phyloP scores from a whole-genome alignment of 2,113 vertebrate genomes.

The Asarcornis scutulata region DNA sequence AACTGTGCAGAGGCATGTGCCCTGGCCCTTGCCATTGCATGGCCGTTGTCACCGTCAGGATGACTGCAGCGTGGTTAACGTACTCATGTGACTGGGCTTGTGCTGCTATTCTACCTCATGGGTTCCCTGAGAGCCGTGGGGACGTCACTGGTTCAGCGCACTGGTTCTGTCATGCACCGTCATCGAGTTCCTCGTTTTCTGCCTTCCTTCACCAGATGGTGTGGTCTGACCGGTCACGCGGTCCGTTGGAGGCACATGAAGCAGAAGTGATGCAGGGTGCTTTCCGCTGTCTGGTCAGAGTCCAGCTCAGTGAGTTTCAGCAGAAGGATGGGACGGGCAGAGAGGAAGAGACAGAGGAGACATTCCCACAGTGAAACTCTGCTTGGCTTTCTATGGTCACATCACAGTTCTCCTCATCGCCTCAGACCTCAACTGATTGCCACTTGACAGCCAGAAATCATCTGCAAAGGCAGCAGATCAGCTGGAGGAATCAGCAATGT shows the following conservation, averaged over 20 bases:
- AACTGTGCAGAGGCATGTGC: background rate
- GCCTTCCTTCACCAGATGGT: background rate
- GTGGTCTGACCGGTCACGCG: background rate
- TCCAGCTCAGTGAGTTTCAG: background rate
- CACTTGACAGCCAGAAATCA: background rate
- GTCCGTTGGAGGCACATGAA: background rate
- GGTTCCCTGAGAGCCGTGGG: background rate
- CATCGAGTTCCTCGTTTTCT: conserved; percentile 37
- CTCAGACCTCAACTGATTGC: background rate
- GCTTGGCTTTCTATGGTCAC: background rate
- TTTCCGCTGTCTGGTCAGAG: background rate
- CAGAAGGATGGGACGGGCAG: background rate
- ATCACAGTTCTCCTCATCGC: background rate
- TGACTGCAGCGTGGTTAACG: background rate
- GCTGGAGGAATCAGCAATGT: background rate
- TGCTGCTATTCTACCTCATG: background rate
- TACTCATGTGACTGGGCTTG: background rate
- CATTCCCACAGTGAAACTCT: background rate
- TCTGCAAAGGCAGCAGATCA: background rate
- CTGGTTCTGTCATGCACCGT: background rate
- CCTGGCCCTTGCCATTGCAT: background rate
- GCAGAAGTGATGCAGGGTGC: background rate
- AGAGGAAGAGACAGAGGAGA: background rate
- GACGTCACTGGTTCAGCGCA: background rate
- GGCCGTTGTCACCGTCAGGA: background rate